phyloP scores from a whole-genome alignment of 2,797 vertebrate genomes.

The Pipistrellus pygmaeus region DNA sequence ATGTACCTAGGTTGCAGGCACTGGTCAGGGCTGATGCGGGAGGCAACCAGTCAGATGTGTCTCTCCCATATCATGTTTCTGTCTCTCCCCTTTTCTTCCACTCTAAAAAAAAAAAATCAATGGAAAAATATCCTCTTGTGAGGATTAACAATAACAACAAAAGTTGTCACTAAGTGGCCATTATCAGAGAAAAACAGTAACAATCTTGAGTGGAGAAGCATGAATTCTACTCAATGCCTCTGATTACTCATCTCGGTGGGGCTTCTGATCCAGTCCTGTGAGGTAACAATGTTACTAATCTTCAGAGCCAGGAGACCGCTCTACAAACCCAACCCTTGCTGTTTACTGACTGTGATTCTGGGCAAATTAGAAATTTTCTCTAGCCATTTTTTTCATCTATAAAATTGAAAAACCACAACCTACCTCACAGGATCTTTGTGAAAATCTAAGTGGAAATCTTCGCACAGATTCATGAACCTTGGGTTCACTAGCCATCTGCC shows the following conservation, averaged over 20 bases:
- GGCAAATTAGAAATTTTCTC: neutral
- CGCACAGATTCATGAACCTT: neutral
- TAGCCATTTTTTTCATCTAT: slow-evolving; percentile 39
- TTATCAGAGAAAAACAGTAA: neutral
- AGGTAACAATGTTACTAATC: neutral
- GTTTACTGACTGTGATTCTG: slow-evolving; percentile 10
- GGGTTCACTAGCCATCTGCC: slow-evolving; percentile 46
- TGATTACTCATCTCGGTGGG: neutral
- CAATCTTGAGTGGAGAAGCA: neutral
- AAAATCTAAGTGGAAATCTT: slow-evolving; percentile 42
- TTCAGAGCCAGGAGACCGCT: neutral
- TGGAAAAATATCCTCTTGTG: no score
- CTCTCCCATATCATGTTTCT: no score
- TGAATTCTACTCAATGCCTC: neutral
- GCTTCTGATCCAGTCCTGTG: neutral
- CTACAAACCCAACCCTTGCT: neutral
- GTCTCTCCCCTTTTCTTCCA: no score
- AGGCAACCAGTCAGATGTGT: no score
- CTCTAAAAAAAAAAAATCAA: no score
- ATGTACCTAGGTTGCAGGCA: no score
- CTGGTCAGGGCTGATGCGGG: no score
- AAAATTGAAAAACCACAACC: slow-evolving; percentile 18
- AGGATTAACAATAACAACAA: no score
- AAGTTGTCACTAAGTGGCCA: neutral
- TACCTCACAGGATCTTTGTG: neutral